A percentile compares a stretch with the other conserved stretches of the same genome.
phyloP scores from a whole-genome alignment of 2,888 invertebrate genomes.

The Petrolisthes manimaculis region DNA sequence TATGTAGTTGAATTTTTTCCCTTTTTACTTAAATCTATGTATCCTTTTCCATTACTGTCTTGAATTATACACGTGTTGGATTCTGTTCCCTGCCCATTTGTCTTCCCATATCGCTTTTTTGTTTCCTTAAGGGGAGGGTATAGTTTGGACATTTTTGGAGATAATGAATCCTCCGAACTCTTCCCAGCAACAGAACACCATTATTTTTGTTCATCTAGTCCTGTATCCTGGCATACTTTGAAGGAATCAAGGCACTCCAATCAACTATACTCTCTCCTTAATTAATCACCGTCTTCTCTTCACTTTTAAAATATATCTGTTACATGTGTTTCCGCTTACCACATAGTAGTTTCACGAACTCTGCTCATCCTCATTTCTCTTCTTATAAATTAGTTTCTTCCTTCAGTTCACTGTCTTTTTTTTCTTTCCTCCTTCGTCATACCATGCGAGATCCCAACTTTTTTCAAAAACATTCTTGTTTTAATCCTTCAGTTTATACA shows the following conservation, averaged over 20 bases:
- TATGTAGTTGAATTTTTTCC: slow-evolving; percentile 6
- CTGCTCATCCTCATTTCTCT: slow-evolving; percentile 9
- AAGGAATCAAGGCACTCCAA: too few relatives aligned
- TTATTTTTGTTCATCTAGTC: too few relatives aligned
- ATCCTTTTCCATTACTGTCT: neutral
- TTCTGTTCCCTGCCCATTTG: neutral
- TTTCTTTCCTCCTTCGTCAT: neutral
- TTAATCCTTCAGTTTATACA: neutral
- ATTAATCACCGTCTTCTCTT: slow-evolving; percentile 1
- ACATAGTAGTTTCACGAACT: slow-evolving; percentile 3
- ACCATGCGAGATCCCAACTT: neutral
- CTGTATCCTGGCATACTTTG: too few relatives aligned
- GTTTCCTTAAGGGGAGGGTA: too few relatives aligned
- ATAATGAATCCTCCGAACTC: too few relatives aligned
- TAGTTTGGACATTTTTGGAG: too few relatives aligned
- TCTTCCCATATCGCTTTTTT: neutral
- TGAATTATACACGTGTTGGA: neutral
- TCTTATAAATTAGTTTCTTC: slow-evolving; percentile 2
- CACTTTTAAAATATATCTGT: too few relatives aligned
- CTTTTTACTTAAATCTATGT: slow-evolving; percentile 1
- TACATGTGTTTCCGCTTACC: neutral
- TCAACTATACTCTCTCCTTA: too few relatives aligned
- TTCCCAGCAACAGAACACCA: too few relatives aligned
- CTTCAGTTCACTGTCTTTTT: neutral
- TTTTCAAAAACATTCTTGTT: neutral